phyloP scores from a whole-genome alignment of 2,113 vertebrate genomes.

The Neodontobutis hainanensis region DNA sequence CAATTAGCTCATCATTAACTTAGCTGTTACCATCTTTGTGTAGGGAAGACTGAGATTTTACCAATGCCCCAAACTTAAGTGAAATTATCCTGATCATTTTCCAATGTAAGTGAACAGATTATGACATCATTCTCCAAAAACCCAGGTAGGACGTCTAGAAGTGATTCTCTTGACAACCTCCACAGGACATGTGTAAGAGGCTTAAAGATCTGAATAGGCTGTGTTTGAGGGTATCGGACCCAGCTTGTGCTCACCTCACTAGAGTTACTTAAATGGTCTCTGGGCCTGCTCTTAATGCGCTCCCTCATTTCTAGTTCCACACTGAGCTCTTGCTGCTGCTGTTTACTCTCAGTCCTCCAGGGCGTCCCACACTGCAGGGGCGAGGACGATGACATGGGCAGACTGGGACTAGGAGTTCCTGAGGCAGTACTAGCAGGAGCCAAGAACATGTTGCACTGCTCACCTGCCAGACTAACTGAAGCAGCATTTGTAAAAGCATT shows the following conservation, averaged over 20 bases:
- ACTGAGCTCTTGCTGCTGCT: constrained; percentile 71
- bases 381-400: constrained; percentile 73
- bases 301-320: constrained; percentile 77
- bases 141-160: too few relatives aligned
- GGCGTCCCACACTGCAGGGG: constrained; percentile 69
- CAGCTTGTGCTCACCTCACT: constrained; percentile 52
- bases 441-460: constrained; percentile 66
- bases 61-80: too few relatives aligned
- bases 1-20: too few relatives aligned
- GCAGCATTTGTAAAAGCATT: constrained; percentile 40
- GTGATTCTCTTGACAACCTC: too few relatives aligned
- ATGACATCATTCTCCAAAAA: too few relatives aligned
- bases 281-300: constrained; percentile 74
- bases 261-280: constrained; percentile 49
- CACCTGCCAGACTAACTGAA: constrained; percentile 57
- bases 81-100: too few relatives aligned
- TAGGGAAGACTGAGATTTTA: too few relatives aligned
- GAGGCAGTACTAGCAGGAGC: constrained; percentile 66
- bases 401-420: constrained; percentile 72
- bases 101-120: too few relatives aligned
- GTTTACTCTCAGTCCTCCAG: constrained; percentile 73
- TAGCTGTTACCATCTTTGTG: too few relatives aligned
- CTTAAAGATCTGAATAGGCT: neutral
- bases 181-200: too few relatives aligned
- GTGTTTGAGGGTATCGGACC: neutral